Conservation (phyloP, 2,113 vertebrate species). For the human (Homo sapiens) region DNA sequence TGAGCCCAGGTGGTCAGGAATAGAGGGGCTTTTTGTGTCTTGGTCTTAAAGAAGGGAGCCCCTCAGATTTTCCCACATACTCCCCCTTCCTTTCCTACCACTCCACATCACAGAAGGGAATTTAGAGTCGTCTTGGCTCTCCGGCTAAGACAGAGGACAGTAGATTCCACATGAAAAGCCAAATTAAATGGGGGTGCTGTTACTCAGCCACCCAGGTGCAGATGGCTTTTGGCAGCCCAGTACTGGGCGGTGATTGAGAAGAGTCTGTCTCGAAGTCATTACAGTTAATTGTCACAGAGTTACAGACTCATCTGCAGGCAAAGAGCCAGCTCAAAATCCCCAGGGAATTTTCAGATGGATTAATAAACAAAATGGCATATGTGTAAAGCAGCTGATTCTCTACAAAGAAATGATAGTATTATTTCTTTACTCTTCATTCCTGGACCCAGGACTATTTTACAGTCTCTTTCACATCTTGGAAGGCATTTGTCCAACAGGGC, state of each 20-base stretch:
- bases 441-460: neutral
- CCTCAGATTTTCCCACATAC: conserved; percentile 56
- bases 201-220: conserved; percentile 66
- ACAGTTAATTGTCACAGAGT: conserved; percentile 64
- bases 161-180: conserved; percentile 27
- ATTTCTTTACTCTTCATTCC: conserved; percentile 15
- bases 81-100: neutral
- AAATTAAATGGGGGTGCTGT: conserved; percentile 66
- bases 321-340: conserved; percentile 40
- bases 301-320: conserved; percentile 69
- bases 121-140: conserved; percentile 1
- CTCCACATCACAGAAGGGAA: conserved; percentile 44
- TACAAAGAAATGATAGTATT: neutral
- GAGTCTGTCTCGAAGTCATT: conserved; percentile 57
- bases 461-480: neutral
- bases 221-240: conserved; percentile 42
- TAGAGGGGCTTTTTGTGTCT: conserved; percentile 69
- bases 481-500: neutral
- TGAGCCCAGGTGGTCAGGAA: conserved; percentile 61
- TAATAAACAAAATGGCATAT: conserved; percentile 54
- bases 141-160: conserved; percentile 7
- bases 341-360: conserved; percentile 60
- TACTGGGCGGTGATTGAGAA: conserved; percentile 11
- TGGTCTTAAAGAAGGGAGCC: conserved; percentile 22
- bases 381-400: conserved; percentile 29